A percentile compares a stretch with the other conserved stretches of the same genome.
Evolutionary conservation across 2,113 vertebrate genomes (phyloP).

Genomic region (Centrocercus urophasianus): DNA sequence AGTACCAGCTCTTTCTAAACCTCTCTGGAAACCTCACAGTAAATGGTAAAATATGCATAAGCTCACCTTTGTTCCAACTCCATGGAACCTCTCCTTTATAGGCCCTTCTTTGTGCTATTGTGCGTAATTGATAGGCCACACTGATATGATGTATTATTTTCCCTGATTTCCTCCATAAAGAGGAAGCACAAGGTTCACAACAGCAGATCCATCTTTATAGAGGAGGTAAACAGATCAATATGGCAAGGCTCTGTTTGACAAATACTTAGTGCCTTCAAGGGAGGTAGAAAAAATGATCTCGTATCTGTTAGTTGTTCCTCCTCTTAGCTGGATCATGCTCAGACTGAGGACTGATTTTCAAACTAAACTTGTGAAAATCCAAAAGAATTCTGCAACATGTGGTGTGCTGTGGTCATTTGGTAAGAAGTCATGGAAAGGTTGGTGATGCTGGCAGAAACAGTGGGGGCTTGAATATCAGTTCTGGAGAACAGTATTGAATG

Average conservation of each 20-base stretch:
- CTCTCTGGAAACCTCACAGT: neutral
- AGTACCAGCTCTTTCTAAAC: neutral
- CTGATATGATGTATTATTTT: neutral
- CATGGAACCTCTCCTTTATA: neutral
- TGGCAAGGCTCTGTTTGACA: neutral
- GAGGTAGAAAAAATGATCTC: neutral
- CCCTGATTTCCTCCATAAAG: neutral
- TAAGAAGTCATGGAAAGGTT: neutral
- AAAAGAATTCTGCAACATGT: neutral
- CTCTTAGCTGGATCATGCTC: neutral
- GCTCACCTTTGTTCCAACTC: neutral
- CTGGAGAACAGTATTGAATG: neutral
- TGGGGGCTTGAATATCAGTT: neutral
- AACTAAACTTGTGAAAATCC: neutral
- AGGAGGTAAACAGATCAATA: neutral
- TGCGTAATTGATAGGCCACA: neutral
- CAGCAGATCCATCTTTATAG: neutral
- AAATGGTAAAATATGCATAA: neutral
- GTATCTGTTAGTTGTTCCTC: neutral
- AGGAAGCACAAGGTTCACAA: neutral
- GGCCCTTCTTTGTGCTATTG: neutral
- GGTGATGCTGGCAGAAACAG: neutral
- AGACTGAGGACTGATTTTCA: slow-evolving; percentile 6
- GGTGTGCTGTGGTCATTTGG: neutral
- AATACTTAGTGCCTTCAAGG: neutral